Evolutionary conservation across 2,888 invertebrate species (phyloP).

Genomic region (Zaprionus obscuricornis): DNA sequence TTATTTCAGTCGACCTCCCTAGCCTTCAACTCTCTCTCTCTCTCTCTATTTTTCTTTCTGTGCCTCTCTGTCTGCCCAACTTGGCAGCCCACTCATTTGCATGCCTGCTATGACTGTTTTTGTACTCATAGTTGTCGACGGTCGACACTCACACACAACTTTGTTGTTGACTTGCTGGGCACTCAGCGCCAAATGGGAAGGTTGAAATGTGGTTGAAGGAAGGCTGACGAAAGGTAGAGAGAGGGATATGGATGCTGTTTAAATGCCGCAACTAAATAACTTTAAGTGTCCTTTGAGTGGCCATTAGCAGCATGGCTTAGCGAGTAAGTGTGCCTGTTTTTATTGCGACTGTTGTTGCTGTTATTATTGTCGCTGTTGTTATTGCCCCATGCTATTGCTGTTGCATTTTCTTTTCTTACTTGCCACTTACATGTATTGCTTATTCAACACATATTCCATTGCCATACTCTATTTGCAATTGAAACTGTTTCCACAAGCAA

Average conservation of each 20-base stretch:
- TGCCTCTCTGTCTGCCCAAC: no score
- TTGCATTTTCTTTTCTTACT: background rate
- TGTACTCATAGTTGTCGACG: slow-evolving; percentile 29
- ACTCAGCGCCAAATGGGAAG: no score
- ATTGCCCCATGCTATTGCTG: background rate
- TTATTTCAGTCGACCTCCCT: slow-evolving; percentile 53
- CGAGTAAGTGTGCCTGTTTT: slow-evolving; percentile 59
- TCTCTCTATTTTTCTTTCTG: no score
- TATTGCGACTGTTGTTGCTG: slow-evolving; percentile 29
- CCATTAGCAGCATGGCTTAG: slow-evolving; percentile 70
- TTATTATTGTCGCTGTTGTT: slow-evolving; percentile 4
- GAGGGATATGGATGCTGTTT: slow-evolving; percentile 36
- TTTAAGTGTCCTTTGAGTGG: slow-evolving; percentile 76
- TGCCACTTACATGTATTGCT: slow-evolving; percentile 18
- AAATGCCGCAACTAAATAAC: slow-evolving; percentile 77
- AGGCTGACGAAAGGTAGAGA: background rate
- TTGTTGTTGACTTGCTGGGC: slow-evolving; percentile 35
- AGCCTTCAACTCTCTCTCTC: background rate
- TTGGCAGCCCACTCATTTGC: slow-evolving; percentile 62
- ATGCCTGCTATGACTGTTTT: slow-evolving; percentile 37
- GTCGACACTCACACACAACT: slow-evolving; percentile 39
- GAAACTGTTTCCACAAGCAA: no score
- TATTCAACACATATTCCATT: no score
- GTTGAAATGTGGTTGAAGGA: no score
- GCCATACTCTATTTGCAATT: background rate